Evolutionary conservation across 2,888 invertebrate genomes (phyloP).

Genomic region (Brachypalpus laphriformis): DNA sequence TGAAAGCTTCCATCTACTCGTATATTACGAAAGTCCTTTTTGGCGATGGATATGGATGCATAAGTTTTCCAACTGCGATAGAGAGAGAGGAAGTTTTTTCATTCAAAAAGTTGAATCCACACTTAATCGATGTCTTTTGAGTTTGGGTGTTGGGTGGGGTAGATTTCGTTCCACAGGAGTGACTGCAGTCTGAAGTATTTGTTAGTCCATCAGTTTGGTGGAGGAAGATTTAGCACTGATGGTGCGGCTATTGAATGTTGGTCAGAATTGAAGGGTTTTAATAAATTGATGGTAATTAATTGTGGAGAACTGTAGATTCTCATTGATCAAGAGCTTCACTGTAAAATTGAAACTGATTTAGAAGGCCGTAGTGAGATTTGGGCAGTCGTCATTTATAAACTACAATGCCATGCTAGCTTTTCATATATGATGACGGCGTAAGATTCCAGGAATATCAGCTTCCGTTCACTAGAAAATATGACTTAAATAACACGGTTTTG

Average conservation of each 20-base stretch:
- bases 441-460: no score
- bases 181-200: constrained; percentile 13
- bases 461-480: no score
- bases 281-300: constrained; percentile 21
- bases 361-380: neutral
- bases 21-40: constrained; percentile 33
- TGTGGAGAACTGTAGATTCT: neutral
- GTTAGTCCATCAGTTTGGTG: constrained; percentile 26
- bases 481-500: no score
- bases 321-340: neutral
- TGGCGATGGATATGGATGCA: constrained; percentile 22
- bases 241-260: neutral
- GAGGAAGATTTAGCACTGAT: constrained; percentile 6
- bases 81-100: constrained; percentile 8
- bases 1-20: constrained; percentile 65
- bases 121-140: constrained; percentile 63
- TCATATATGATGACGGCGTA: neutral
- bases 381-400: neutral
- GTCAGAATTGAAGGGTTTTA: neutral
- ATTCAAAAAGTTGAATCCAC: constrained; percentile 55
- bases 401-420: neutral
- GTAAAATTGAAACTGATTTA: neutral
- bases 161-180: constrained; percentile 34
- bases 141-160: constrained; percentile 23
- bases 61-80: neutral